phyloP scores from a whole-genome alignment of 2,888 invertebrate species.

The Microplitis deprimator region DNA sequence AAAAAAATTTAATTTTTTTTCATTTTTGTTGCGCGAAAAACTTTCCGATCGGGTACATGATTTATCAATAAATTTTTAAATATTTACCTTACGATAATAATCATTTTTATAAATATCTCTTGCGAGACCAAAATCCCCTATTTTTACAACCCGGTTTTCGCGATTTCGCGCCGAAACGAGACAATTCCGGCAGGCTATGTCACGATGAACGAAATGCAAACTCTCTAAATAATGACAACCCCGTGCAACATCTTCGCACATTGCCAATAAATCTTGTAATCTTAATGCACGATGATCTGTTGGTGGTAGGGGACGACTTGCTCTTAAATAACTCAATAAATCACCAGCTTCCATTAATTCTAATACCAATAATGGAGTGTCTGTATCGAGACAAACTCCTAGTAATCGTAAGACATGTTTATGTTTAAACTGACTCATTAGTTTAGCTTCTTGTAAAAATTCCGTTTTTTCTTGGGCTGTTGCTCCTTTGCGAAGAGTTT shows the following conservation, averaged over 20 bases:
- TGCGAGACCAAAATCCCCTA: constrained; percentile 97
- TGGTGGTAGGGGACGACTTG: constrained; percentile 81
- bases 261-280: constrained; percentile 87
- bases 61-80: neutral
- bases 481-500: constrained; percentile 94
- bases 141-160: constrained; percentile 87
- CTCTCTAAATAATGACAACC: constrained; percentile 97
- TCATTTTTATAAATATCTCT: constrained; percentile 97
- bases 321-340: constrained; percentile 89
- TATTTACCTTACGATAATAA: constrained; percentile 88
- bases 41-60: too few relatives aligned
- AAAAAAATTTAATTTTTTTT: too few relatives aligned
- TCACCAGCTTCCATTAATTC: constrained; percentile 99
- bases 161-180: constrained; percentile 84
- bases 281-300: constrained; percentile 78
- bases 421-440: constrained; percentile 98
- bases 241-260: constrained; percentile 95
- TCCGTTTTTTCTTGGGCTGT: constrained; percentile 91
- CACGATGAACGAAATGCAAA: constrained; percentile 97
- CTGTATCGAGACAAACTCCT: constrained; percentile 95
- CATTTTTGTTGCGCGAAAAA: too few relatives aligned
- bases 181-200: constrained; percentile 96
- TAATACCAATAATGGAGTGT: constrained; percentile 94
- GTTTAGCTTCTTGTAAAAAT: constrained; percentile 95
- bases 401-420: constrained; percentile 93